phyloP scores from a whole-genome alignment of 2,797 vertebrate genomes.

The Anguilla megastoma region DNA sequence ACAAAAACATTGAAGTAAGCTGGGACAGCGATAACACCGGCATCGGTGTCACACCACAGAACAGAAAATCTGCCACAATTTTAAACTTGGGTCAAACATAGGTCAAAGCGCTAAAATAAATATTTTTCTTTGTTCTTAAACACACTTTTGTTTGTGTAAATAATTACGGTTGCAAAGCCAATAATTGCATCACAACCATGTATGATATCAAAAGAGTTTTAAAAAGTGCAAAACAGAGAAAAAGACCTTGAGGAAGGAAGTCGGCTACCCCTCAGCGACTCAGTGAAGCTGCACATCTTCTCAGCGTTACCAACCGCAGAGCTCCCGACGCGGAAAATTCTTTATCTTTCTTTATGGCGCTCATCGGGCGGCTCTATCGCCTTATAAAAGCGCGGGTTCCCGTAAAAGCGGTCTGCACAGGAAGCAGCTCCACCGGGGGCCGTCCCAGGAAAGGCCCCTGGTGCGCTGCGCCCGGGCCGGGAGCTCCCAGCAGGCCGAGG shows the following conservation, averaged over 20 bases:
- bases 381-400: slow-evolving; percentile 34
- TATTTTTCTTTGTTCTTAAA: background rate
- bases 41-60: background rate
- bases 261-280: background rate
- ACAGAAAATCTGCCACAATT: background rate
- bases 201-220: background rate
- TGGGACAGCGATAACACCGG: background rate
- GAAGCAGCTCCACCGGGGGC: slow-evolving; percentile 13
- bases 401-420: slow-evolving; percentile 37
- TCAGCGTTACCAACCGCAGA: background rate
- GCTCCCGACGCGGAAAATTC: slow-evolving; percentile 18
- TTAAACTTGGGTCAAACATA: slow-evolving; percentile 1
- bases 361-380: slow-evolving; percentile 33
- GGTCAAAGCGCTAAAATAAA: slow-evolving; percentile 23
- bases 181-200: background rate
- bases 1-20: background rate
- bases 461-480: slow-evolving; percentile 12
- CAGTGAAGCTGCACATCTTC: background rate
- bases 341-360: slow-evolving; percentile 32
- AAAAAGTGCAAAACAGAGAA: background rate
- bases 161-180: background rate
- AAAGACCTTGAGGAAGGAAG: background rate
- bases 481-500: slow-evolving; percentile 20
- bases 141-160: background rate
- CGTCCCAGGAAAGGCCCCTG: slow-evolving; percentile 26